These are phyloP conservation scores for Simalia tracyae DNA, from an alignment of 2,797 vertebrate species.

Conservation along the genomic window DNA sequence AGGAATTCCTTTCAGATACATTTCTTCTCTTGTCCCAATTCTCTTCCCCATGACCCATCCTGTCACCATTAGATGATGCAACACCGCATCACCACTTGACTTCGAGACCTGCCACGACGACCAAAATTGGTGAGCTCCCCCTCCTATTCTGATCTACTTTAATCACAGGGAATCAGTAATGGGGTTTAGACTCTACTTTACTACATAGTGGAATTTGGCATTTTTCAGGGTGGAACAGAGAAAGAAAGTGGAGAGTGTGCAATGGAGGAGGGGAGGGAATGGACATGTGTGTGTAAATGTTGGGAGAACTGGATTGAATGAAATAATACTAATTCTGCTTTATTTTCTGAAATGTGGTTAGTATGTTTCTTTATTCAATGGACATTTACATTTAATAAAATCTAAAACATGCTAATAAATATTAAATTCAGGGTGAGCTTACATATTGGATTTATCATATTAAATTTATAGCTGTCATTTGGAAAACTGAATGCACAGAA, in stretches of 20 bases:
- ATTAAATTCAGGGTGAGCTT: slow-evolving; percentile 9
- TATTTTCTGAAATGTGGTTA: slow-evolving; percentile 20
- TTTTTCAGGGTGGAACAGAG: slow-evolving; percentile 34
- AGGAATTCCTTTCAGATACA: slow-evolving; percentile 71
- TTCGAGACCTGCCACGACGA: slow-evolving; percentile 71
- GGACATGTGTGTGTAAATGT: slow-evolving; percentile 7
- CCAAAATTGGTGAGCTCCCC: slow-evolving; percentile 74
- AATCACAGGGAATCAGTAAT: slow-evolving; percentile 57
- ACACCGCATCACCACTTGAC: slow-evolving; percentile 74
- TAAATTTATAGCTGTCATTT: slow-evolving; percentile 8
- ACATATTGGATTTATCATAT: not conserved
- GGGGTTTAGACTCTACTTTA: slow-evolving; percentile 36
- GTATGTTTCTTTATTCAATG: slow-evolving; percentile 44
- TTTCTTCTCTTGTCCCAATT: slow-evolving; percentile 74
- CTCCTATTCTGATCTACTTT: slow-evolving; percentile 61
- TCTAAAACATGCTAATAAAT: slow-evolving; percentile 25
- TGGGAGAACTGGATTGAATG: slow-evolving; percentile 14
- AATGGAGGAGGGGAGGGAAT: slow-evolving; percentile 24
- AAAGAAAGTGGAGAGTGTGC: slow-evolving; percentile 50
- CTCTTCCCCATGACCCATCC: slow-evolving; percentile 69
- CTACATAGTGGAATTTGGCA: slow-evolving; percentile 40
- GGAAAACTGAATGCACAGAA: slow-evolving; percentile 2
- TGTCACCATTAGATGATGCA: slow-evolving; percentile 75
- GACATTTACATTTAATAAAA: slow-evolving; percentile 38
- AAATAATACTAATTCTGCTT: slow-evolving; percentile 34